Evolutionary conservation across 2,888 invertebrate species (phyloP).

Genomic region (Liodrosophila aerea): DNA sequence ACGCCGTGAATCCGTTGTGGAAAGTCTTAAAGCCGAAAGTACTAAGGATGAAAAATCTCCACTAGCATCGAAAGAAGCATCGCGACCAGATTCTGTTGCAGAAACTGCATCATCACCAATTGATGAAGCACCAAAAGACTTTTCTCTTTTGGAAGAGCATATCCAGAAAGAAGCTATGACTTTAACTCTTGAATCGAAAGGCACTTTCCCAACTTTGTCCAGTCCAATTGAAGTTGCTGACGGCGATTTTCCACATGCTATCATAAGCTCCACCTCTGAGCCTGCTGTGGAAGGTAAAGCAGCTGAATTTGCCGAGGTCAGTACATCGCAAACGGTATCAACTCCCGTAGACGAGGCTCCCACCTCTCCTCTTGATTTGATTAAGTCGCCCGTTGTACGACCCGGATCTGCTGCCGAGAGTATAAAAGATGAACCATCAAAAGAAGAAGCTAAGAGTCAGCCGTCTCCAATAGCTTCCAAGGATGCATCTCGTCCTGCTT

Average conservation of each 20-base stretch:
- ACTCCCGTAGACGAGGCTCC: slow-evolving; percentile 47
- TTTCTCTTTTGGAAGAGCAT: slow-evolving; percentile 24
- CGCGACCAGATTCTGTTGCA: slow-evolving; percentile 43
- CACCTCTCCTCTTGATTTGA: slow-evolving; percentile 27
- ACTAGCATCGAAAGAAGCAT: slow-evolving; percentile 42
- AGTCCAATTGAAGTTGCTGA: slow-evolving; percentile 65
- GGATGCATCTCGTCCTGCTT: slow-evolving; percentile 35
- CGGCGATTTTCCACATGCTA: slow-evolving; percentile 43
- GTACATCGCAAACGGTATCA: slow-evolving; percentile 30
- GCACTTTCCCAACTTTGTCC: slow-evolving; percentile 50
- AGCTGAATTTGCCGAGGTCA: slow-evolving; percentile 36
- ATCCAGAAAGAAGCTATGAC: slow-evolving; percentile 19
- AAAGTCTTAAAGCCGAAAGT: slow-evolving; percentile 31
- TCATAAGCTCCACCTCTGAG: slow-evolving; percentile 10
- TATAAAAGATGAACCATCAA: slow-evolving; percentile 31
- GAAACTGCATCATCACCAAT: slow-evolving; percentile 41
- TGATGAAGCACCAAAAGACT: slow-evolving; percentile 30
- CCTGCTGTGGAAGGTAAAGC: slow-evolving; percentile 39
- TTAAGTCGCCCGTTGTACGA: background rate
- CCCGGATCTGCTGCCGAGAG: slow-evolving; percentile 2
- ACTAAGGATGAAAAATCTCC: slow-evolving; percentile 31
- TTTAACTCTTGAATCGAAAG: slow-evolving; percentile 9
- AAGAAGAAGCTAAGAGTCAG: slow-evolving; percentile 24
- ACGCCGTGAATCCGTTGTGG: slow-evolving; percentile 24
- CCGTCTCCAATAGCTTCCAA: slow-evolving; percentile 24